Evolutionary conservation across 2,797 vertebrate species (phyloP).

Genomic region (Neolamprologus multifasciatus): DNA sequence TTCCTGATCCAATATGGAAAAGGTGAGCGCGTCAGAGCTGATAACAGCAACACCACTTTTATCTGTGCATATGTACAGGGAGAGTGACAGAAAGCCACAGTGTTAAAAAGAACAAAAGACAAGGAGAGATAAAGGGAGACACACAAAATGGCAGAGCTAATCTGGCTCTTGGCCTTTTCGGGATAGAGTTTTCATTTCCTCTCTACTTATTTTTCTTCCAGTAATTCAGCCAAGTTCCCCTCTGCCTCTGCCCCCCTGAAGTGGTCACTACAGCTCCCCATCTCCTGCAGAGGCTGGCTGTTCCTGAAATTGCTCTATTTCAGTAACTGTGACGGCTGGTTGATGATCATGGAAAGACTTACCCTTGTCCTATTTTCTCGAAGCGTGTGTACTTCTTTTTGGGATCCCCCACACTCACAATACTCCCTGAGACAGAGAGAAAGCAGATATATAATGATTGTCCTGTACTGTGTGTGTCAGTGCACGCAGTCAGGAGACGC

Average conservation of each 20-base stretch:
- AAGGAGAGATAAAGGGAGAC: not conserved
- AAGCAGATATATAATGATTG: constrained; percentile 22
- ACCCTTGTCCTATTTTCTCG: constrained; percentile 96
- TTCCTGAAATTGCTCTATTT: constrained; percentile 25
- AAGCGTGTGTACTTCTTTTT: constrained; percentile 99
- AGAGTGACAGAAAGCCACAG: not conserved
- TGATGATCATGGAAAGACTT: constrained; percentile 50
- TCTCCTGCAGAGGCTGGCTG: constrained; percentile 10
- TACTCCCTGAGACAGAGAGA: constrained; percentile 84
- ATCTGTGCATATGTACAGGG: not conserved
- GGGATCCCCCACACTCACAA: constrained; percentile 96
- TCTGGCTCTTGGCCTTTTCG: constrained; percentile 41
- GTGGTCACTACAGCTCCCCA: not conserved
- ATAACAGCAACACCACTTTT: not conserved
- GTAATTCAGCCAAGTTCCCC: constrained; percentile 22
- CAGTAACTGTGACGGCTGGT: not conserved
- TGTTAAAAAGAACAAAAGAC: not conserved
- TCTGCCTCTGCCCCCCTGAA: not conserved
- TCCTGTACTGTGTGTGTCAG: not conserved
- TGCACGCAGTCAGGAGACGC: not conserved
- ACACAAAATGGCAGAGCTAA: constrained; percentile 4
- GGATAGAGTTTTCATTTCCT: constrained; percentile 58
- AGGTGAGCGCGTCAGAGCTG: not conserved
- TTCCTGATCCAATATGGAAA: constrained; percentile 34
- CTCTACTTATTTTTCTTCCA: constrained; percentile 25